These are phyloP conservation scores for Eupithecia pulchellata DNA, from an alignment of 2,888 invertebrate species.

Conservation along the genomic window DNA sequence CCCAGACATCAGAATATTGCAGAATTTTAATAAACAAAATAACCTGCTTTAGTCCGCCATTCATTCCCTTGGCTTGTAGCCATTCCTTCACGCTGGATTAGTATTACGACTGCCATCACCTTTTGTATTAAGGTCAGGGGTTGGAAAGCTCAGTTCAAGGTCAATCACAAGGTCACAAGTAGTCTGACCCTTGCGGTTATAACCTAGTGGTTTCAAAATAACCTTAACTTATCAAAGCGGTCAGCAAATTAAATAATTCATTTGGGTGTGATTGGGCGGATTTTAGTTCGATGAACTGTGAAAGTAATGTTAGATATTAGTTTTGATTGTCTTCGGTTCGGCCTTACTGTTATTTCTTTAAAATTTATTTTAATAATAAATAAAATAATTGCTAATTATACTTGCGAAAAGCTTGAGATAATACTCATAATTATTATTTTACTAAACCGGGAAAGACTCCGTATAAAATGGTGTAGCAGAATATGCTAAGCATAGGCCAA, in stretches of 20 bases:
- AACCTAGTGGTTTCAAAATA: conserved; percentile 19
- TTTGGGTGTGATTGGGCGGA: conserved; percentile 21
- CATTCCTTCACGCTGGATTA: conserved; percentile 37
- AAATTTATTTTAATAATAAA: background rate
- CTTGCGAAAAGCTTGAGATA: background rate
- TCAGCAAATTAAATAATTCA: conserved; percentile 33
- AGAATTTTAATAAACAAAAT: conserved; percentile 29
- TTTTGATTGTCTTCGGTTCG: background rate
- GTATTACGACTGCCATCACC: conserved; percentile 37
- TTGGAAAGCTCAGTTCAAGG: conserved; percentile 39
- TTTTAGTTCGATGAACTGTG: conserved; percentile 1
- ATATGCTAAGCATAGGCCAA: too few species aligned
- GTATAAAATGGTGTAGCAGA: too few species aligned
- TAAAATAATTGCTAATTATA: background rate
- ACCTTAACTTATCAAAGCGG: conserved; percentile 24
- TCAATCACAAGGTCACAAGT: conserved; percentile 42
- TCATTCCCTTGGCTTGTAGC: conserved; percentile 31
- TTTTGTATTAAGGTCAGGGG: conserved; percentile 43
- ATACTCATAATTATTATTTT: background rate
- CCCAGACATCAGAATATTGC: background rate
- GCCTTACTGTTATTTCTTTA: background rate
- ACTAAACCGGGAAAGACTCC: background rate
- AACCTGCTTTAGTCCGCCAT: conserved; percentile 34
- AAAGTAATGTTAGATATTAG: background rate
- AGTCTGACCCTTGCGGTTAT: conserved; percentile 42